A percentile compares a stretch with the other conserved stretches of the same genome.
Conservation (phyloP, 1,140 invertebrate species). For the Drosophila nebulosa region DNA sequence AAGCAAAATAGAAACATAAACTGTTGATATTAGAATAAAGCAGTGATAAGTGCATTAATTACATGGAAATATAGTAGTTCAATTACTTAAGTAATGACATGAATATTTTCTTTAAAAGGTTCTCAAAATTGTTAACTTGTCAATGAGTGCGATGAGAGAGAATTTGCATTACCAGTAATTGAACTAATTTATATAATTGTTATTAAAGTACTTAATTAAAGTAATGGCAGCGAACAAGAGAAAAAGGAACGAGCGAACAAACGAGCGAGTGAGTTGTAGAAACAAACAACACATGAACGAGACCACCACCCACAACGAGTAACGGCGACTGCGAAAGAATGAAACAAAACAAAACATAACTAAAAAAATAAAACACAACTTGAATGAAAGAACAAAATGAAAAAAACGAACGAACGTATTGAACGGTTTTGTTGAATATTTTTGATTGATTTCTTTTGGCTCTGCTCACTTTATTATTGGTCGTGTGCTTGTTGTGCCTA, state of each 20-base stretch:
- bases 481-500: constrained; percentile 79
- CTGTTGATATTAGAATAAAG: background rate
- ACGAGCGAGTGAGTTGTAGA: constrained; percentile 30
- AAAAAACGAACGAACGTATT: background rate
- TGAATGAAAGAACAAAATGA: background rate
- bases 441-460: constrained; percentile 34
- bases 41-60: background rate
- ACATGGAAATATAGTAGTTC: background rate
- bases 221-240: constrained; percentile 13
- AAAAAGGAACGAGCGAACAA: constrained; percentile 20
- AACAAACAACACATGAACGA: background rate
- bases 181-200: background rate
- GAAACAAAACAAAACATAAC: constrained; percentile 1
- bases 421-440: constrained; percentile 5
- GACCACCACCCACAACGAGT: background rate
- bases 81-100: background rate
- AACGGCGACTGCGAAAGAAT: background rate
- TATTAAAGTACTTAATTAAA: too few species aligned
- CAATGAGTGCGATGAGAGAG: too few species aligned
- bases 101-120: too few species aligned
- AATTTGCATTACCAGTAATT: background rate
- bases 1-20: constrained; percentile 1
- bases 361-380: constrained; percentile 33
- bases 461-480: constrained; percentile 79
- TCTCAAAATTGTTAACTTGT: background rate